Evolutionary conservation across 2,113 vertebrate genomes (phyloP), one percentile per base, ranked within the genome.

Genomic region (Chitala chitala): DNA sequence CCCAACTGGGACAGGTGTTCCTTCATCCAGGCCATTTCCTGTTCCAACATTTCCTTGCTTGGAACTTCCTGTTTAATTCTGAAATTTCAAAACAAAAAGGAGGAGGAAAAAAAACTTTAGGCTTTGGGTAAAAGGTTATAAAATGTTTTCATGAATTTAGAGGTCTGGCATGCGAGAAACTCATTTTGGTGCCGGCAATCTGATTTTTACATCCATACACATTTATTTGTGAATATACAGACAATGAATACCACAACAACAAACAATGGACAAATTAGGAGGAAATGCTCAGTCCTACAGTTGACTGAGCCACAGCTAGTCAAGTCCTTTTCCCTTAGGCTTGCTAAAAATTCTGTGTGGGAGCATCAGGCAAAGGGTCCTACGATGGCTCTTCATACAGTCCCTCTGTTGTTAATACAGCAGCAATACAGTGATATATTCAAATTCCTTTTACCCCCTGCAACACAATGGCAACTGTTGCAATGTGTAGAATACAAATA

Each of bases 1-100:
- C 91, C 93, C 78, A 99, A 85, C 63, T 83, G 92, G 1, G 94
- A 91, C 13, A 99, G 92, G 22, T 94, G 90, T 55, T 93, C 93
- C 85, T 98, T 88, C 92, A 99, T 93, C 95, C 95, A 98, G 31
- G 77, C 75, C 88, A 97, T 92, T 88, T 99, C 97, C 50, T 83
- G 84, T 75, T 98, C 93, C 69, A 99, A 84, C 53, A 89, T 84
- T 36, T 89, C 93, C 78, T 92, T 87, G 80, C 91, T 91, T 53
- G 97, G 97, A 71, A 97, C 81, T 48, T 94, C 94, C 84, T 85
- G 85, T 72, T 89, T 92, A 80, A 93, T 92, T 82, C 97, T 98
- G 83, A 29, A 65, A 66, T 0, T 3, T 50, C 54, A 58, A 51
- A 3, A 20, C 7, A 72, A 5, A 72, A 10, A 4, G 2, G n/a